phyloP scores from a whole-genome alignment of 2,888 invertebrate genomes.

The Oscheius onirici region DNA sequence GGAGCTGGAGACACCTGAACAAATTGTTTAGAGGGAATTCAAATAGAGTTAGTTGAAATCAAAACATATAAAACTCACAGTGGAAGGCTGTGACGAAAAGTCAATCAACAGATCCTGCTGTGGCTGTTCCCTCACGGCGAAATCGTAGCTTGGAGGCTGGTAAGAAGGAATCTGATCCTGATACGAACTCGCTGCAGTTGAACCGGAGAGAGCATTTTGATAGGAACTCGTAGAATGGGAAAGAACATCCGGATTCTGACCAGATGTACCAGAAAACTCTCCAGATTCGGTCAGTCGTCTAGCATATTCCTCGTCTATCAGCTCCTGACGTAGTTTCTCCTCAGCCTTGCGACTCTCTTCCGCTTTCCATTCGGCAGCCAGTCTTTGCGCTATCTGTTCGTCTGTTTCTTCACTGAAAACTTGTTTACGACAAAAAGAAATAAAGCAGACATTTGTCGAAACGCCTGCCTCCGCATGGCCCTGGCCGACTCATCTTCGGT shows the following conservation, averaged over 20 bases:
- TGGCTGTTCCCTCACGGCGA: background rate
- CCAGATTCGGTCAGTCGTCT: slow-evolving; percentile 17
- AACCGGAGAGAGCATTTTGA: no score
- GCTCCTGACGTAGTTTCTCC: slow-evolving; percentile 6
- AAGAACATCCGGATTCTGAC: background rate
- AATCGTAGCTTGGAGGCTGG: slow-evolving; percentile 6
- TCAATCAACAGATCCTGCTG: slow-evolving; percentile 18
- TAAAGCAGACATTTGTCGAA: slow-evolving; percentile 21
- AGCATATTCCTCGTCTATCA: slow-evolving; percentile 29
- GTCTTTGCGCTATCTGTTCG: slow-evolving; percentile 30
- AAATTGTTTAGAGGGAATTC: no score
- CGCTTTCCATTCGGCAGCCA: slow-evolving; percentile 19
- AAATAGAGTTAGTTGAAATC: no score
- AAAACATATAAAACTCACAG: background rate
- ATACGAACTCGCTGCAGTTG: no score
- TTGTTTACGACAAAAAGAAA: background rate
- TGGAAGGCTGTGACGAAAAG: background rate
- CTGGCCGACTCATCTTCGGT: slow-evolving; percentile 28
- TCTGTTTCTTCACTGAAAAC: slow-evolving; percentile 30
- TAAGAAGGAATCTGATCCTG: background rate
- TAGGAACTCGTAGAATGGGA: background rate
- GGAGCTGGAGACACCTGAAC: background rate
- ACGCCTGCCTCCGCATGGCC: slow-evolving; percentile 5
- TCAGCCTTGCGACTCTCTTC: slow-evolving; percentile 18
- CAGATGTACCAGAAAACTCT: background rate